Conservation (phyloP, 2,797 vertebrate species). For the Coccyzus lansbergi region DNA sequence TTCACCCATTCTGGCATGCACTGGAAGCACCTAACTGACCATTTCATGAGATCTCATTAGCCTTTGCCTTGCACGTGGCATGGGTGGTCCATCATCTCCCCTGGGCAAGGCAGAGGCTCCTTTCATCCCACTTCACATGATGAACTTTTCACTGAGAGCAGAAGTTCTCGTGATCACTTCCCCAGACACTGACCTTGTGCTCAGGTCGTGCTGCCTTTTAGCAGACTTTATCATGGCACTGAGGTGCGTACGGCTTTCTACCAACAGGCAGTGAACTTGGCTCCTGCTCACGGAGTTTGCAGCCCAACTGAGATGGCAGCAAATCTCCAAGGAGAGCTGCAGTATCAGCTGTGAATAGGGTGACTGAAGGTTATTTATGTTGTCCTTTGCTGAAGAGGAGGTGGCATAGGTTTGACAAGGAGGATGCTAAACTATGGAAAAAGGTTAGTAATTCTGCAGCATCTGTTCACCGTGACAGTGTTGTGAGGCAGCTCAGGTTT, state of each 20-base stretch:
- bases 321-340: not conserved
- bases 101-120: not conserved
- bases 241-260: not conserved
- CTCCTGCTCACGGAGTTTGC: not conserved
- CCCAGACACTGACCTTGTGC: not conserved
- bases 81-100: not conserved
- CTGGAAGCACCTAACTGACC: not conserved
- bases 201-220: not conserved
- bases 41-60: not conserved
- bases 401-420: not conserved
- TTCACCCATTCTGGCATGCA: not conserved
- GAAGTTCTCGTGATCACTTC: not conserved
- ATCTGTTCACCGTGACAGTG: not conserved
- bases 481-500: slow-evolving; percentile 11
- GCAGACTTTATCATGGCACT: not conserved
- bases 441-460: slow-evolving; percentile 22
- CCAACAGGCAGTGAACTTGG: not conserved
- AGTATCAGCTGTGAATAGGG: not conserved
- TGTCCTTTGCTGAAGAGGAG: not conserved
- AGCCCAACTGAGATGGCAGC: not conserved
- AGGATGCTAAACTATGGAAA: slow-evolving; percentile 16
- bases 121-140: not conserved
- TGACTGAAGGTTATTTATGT: not conserved
- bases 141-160: not conserved
- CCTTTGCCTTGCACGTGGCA: not conserved